phyloP scores from a whole-genome alignment of 2,888 invertebrate species.

The Dryobota labecula region DNA sequence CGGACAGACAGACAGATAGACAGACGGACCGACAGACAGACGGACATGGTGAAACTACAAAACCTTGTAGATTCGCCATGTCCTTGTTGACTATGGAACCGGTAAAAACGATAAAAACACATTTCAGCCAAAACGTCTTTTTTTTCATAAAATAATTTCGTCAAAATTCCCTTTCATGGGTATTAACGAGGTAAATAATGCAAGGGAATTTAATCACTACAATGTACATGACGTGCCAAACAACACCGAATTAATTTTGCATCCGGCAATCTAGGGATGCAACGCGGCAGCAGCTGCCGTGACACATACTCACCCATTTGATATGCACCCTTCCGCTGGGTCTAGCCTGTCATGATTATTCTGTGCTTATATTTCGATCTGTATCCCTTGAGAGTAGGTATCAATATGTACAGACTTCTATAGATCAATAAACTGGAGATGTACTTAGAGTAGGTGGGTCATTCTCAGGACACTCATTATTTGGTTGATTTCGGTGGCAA shows the following conservation, averaged over 20 bases:
- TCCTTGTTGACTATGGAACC: no score
- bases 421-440: neutral
- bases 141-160: conserved; percentile 27
- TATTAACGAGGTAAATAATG: conserved; percentile 33
- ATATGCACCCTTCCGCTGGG: conserved; percentile 85
- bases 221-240: conserved; percentile 64
- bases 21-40: no score
- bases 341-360: conserved; percentile 69
- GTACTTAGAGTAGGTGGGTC: no score
- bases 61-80: no score
- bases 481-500: no score
- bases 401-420: neutral
- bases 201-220: conserved; percentile 60
- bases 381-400: conserved; percentile 6
- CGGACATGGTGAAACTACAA: no score
- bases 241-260: conserved; percentile 84
- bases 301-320: conserved; percentile 85
- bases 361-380: conserved; percentile 51
- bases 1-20: no score
- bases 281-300: conserved; percentile 79
- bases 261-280: conserved; percentile 85
- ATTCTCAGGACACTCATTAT: no score
- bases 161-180: neutral
- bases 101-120: neutral
- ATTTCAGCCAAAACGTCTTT: conserved; percentile 1